Evolutionary conservation across 2,113 vertebrate species (phyloP).

Genomic region (Tor tambroides): DNA sequence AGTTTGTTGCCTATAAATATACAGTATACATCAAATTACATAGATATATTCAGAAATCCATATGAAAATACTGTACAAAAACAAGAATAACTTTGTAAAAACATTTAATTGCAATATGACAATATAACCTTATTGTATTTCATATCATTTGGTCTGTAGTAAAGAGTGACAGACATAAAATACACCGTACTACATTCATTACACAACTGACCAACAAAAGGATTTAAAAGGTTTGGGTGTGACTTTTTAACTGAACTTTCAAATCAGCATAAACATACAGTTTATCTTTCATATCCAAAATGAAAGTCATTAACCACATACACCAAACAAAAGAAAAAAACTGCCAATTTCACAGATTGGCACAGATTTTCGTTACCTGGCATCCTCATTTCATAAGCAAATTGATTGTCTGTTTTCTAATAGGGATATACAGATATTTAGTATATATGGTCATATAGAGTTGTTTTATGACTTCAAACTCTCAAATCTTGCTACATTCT

Average conservation of each 20-base stretch:
- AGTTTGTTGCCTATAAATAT: conserved; percentile 5
- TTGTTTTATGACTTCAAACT: conserved; percentile 10
- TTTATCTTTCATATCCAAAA: neutral
- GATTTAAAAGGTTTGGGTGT: neutral
- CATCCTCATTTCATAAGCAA: neutral
- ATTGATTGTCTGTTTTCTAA: neutral
- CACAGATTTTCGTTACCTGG: neutral
- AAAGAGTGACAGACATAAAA: conserved; percentile 74
- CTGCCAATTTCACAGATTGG: neutral
- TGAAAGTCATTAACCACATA: neutral
- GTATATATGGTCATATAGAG: neutral
- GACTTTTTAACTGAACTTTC: neutral
- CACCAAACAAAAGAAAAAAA: neutral
- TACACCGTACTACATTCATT: conserved; percentile 86
- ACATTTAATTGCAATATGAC: conserved; percentile 82
- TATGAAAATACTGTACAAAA: conserved; percentile 89
- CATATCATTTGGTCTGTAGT: conserved; percentile 83
- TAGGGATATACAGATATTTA: conserved; percentile 3
- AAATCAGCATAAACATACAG: neutral
- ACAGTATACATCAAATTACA: conserved; percentile 23
- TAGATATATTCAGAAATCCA: conserved; percentile 74
- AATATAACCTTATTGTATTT: conserved; percentile 60
- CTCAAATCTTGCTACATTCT: conserved; percentile 43
- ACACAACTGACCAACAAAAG: conserved; percentile 60
- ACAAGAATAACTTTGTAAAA: conserved; percentile 88